phyloP scores from a whole-genome alignment of 2,113 vertebrate species.

The Pionites leucogaster region DNA sequence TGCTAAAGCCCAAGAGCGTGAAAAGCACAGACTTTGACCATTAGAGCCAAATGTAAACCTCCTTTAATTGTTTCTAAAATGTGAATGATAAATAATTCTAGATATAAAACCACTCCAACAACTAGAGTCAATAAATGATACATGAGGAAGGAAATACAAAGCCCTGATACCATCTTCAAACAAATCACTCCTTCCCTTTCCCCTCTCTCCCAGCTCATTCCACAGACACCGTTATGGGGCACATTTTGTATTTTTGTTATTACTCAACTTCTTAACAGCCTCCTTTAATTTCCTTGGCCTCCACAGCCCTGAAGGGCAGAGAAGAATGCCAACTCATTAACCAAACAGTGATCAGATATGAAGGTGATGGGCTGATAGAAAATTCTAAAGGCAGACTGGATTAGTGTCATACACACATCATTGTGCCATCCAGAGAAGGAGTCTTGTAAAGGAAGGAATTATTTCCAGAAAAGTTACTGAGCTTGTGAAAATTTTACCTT shows the following conservation, averaged over 20 bases:
- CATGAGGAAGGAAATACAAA: neutral
- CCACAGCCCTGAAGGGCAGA: neutral
- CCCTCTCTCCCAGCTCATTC: neutral
- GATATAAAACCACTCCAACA: neutral
- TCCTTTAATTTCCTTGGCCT: neutral
- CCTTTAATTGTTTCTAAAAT: neutral
- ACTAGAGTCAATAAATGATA: neutral
- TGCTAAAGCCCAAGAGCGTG: neutral
- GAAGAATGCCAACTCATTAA: neutral
- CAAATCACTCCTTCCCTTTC: neutral
- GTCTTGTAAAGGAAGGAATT: neutral
- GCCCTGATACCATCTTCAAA: neutral
- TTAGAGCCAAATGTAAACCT: neutral
- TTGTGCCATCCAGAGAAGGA: neutral
- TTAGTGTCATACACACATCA: neutral
- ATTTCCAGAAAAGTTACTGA: neutral
- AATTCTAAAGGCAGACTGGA: neutral
- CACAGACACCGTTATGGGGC: neutral
- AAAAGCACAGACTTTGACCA: neutral
- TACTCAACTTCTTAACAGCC: neutral
- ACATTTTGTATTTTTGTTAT: neutral
- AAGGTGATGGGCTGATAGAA: neutral
- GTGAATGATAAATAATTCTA: neutral
- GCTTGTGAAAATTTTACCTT: constrained; percentile 19
- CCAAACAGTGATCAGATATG: neutral